Percentiles rank a stretch among this genome's conserved stretches.
These are phyloP conservation scores for Clamator glandarius DNA, from an alignment of 2,797 vertebrate genomes.

Conservation along the genomic window DNA sequence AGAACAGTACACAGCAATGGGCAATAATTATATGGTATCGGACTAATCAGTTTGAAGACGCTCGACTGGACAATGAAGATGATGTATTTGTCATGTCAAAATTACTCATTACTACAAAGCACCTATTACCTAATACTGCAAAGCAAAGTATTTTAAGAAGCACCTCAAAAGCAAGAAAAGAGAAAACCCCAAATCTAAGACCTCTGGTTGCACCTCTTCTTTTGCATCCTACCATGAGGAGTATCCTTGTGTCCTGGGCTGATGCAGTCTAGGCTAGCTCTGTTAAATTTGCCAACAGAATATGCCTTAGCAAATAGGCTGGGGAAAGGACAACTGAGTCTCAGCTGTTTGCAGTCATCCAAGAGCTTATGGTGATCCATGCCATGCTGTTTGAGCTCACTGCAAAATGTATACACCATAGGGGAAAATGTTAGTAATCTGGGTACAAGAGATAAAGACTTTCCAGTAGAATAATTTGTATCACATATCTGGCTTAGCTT, in stretches of 20 bases:
- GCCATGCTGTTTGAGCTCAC: not conserved
- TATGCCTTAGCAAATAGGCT: not conserved
- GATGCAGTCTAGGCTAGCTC: not conserved
- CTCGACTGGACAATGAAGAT: not conserved
- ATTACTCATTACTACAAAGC: not conserved
- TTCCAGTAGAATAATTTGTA: conserved; percentile 32
- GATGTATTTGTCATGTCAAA: not conserved
- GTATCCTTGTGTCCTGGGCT: not conserved
- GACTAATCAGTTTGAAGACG: not conserved
- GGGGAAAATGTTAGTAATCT: conserved; percentile 45
- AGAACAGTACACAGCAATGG: not conserved
- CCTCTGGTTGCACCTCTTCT: not conserved
- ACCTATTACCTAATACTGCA: not conserved
- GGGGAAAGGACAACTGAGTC: not conserved
- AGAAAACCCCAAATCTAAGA: not conserved
- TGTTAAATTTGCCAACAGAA: not conserved
- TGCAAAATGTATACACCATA: conserved; percentile 31
- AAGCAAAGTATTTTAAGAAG: not conserved
- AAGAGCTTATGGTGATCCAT: conserved; percentile 22
- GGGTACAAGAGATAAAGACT: conserved; percentile 31
- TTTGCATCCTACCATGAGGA: not conserved
- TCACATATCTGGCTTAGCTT: conserved; percentile 28
- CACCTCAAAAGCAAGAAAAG: not conserved
- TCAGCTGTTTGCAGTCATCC: conserved; percentile 30
- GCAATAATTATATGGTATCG: not conserved